phyloP scores from a whole-genome alignment of 2,113 vertebrate species.

The Mohoua ochrocephala region DNA sequence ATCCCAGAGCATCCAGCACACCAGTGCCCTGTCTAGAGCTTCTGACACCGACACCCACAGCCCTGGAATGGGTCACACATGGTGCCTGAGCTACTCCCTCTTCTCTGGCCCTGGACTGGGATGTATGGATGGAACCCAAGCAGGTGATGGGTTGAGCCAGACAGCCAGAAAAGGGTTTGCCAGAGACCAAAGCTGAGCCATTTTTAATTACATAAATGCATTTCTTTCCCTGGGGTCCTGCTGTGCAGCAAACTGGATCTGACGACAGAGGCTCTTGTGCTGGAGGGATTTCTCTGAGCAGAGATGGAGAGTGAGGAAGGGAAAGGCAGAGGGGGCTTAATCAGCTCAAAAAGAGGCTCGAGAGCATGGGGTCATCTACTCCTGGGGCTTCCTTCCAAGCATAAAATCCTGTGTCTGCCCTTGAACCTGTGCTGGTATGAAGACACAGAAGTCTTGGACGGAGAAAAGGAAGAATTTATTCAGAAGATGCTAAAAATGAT shows the following conservation, averaged over 20 bases:
- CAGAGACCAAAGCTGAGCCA: background rate
- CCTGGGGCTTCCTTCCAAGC: background rate
- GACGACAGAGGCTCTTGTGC: background rate
- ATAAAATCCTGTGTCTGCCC: background rate
- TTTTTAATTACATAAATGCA: background rate
- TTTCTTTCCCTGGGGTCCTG: background rate
- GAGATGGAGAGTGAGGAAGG: background rate
- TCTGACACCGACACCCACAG: background rate
- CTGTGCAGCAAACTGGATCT: background rate
- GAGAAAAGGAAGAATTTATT: background rate
- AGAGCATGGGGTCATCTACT: background rate
- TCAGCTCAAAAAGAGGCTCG: background rate
- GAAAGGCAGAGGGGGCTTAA: background rate
- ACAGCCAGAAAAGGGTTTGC: background rate
- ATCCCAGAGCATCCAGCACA: background rate
- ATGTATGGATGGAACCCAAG: background rate
- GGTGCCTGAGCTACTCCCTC: background rate
- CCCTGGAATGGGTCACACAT: accelerated
- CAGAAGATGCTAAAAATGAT: background rate
- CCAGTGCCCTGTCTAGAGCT: background rate
- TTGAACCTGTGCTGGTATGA: background rate
- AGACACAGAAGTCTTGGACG: background rate
- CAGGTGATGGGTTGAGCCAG: background rate
- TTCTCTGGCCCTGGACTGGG: background rate
- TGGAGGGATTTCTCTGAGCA: background rate